A percentile compares a stretch with the other conserved stretches of the same genome.
phyloP scores from a whole-genome alignment of 2,888 invertebrate species.

The Habroteleia sp. region DNA sequence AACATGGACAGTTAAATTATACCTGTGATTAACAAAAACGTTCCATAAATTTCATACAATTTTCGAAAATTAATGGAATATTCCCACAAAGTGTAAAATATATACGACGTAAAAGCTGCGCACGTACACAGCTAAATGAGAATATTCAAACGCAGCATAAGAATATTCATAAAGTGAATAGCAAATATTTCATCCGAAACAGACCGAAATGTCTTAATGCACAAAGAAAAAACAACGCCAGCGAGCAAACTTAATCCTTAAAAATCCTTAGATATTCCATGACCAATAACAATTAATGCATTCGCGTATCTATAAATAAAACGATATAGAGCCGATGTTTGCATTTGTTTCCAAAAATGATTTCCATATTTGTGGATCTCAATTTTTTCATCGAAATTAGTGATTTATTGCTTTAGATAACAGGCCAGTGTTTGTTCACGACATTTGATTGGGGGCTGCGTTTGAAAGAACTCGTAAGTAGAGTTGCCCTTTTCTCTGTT shows the following conservation, averaged over 20 bases:
- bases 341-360: conserved; percentile 14
- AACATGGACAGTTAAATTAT: conserved; percentile 22
- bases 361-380: conserved; percentile 29
- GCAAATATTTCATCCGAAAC: conserved; percentile 34
- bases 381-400: conserved; percentile 18
- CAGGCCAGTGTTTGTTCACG: conserved; percentile 24
- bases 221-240: neutral
- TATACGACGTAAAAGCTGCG: conserved; percentile 29
- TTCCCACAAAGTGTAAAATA: conserved; percentile 26
- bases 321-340: conserved; percentile 21
- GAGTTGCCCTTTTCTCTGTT: conserved; percentile 9
- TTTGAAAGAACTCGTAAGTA: conserved; percentile 28
- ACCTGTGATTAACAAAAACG: conserved; percentile 33
- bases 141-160: conserved; percentile 34
- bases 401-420: conserved; percentile 50
- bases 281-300: conserved; percentile 11
- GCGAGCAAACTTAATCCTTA: conserved; percentile 11
- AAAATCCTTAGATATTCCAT: conserved; percentile 14
- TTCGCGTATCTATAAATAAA: conserved; percentile 12
- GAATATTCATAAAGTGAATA: conserved; percentile 59
- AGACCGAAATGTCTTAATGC: conserved; percentile 2
- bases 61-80: conserved; percentile 48
- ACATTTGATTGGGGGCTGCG: conserved; percentile 24
- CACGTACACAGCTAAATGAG: conserved; percentile 19
- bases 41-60: conserved; percentile 37